Percentiles rank a stretch among this genome's conserved stretches.
phyloP scores from a whole-genome alignment of 2,797 vertebrate genomes.

The Macrochelys suwanniensis region DNA sequence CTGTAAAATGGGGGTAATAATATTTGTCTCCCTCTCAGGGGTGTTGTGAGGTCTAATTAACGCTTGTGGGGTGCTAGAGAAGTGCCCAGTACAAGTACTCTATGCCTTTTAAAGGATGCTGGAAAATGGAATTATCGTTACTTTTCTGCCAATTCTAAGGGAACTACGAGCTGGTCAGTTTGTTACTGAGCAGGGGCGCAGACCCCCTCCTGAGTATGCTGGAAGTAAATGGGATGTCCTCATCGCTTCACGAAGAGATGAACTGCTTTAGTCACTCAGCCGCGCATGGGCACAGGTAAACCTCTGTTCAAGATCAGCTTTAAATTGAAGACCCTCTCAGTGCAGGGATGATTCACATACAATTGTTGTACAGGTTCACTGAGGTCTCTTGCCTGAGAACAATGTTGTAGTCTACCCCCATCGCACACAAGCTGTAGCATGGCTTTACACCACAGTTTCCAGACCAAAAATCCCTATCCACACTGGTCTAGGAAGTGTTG shows the following conservation, averaged over 20 bases:
- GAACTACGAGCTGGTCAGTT: slow-evolving; percentile 97
- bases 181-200: slow-evolving; percentile 91
- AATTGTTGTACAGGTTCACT: background rate
- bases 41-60: fast-evolving
- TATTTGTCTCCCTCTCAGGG: background rate
- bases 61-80: background rate
- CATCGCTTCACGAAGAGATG: slow-evolving; percentile 95
- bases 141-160: slow-evolving; percentile 77
- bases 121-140: fast-evolving
- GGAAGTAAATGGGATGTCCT: slow-evolving; percentile 89
- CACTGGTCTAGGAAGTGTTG: background rate
- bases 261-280: slow-evolving; percentile 98
- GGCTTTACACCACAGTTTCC: fast-evolving
- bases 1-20: background rate
- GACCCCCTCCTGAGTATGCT: slow-evolving; percentile 92
- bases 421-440: background rate
- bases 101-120: background rate
- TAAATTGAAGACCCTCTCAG: background rate
- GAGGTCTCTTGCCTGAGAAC: background rate
- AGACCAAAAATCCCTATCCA: fast-evolving
- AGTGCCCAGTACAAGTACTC: background rate
- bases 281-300: slow-evolving; percentile 95
- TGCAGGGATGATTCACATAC: background rate
- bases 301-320: fast-evolving
- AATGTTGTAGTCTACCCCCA: fast-evolving